Conservation (phyloP, 2,113 vertebrate genomes). For the Hippocampus abdominalis region DNA sequence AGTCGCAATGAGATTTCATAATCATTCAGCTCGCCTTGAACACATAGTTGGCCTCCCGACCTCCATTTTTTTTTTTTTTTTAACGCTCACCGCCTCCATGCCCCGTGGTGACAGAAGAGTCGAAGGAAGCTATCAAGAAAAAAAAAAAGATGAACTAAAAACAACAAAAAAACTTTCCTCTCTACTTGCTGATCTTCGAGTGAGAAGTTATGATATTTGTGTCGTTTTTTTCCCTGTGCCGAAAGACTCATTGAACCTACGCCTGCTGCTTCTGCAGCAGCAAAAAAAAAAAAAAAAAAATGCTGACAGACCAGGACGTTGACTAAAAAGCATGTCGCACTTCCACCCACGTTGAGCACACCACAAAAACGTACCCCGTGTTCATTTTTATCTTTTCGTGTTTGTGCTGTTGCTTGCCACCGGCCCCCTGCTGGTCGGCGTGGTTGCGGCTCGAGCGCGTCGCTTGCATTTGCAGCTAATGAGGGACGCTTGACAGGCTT, state of each 20-base stretch:
- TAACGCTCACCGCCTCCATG: background rate
- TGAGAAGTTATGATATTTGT: slow-evolving; percentile 44
- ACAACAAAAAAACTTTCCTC: background rate
- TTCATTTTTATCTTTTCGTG: slow-evolving; percentile 13
- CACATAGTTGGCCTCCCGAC: no score
- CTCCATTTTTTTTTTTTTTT: no score
- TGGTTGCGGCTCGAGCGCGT: background rate
- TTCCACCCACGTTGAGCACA: slow-evolving; percentile 39
- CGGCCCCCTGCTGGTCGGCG: background rate
- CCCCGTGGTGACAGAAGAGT: background rate
- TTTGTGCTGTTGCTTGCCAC: background rate
- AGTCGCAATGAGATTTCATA: no score
- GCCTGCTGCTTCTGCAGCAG: slow-evolving; percentile 19
- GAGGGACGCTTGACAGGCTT: slow-evolving; percentile 38
- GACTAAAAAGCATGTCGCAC: slow-evolving; percentile 35
- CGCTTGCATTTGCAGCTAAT: slow-evolving; percentile 37
- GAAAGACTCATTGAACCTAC: slow-evolving; percentile 50
- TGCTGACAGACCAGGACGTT: slow-evolving; percentile 51
- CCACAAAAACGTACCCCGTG: slow-evolving; percentile 23
- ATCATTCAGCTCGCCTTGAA: no score
- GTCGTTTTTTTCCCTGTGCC: slow-evolving; percentile 41
- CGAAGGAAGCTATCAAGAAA: background rate
- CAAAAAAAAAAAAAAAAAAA: slow-evolving; percentile 13
- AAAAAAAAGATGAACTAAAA: background rate
- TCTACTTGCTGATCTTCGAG: slow-evolving; percentile 9